A percentile compares a stretch with the other conserved stretches of the same genome.
These are phyloP conservation scores for Drosophila percnosoma DNA, from an alignment of 2,888 invertebrate genomes.

Conservation along the genomic window DNA sequence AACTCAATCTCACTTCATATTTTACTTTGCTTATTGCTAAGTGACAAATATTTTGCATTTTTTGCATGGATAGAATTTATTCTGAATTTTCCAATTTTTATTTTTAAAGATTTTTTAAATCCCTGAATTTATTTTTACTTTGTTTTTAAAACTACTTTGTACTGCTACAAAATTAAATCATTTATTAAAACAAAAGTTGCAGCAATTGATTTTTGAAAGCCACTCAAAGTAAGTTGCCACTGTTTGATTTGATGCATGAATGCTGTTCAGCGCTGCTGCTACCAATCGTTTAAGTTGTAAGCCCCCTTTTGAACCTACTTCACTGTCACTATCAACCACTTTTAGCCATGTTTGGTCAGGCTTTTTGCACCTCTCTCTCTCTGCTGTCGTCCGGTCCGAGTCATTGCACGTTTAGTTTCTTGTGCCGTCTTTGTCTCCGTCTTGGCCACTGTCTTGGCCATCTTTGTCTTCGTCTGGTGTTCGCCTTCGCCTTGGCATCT, in stretches of 20 bases:
- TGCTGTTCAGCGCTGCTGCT: background rate
- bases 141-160: background rate
- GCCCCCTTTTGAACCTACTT: slow-evolving; percentile 21
- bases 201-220: background rate
- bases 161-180: background rate
- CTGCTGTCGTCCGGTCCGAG: slow-evolving; percentile 6
- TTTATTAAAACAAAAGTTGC: background rate
- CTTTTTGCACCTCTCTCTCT: slow-evolving; percentile 62
- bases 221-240: background rate
- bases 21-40: background rate
- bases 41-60: background rate
- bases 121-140: background rate
- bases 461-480: slow-evolving; percentile 48
- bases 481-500: slow-evolving; percentile 69
- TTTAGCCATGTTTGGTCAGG: slow-evolving; percentile 74
- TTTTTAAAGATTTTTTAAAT: background rate
- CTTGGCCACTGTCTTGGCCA: slow-evolving; percentile 19
- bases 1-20: background rate
- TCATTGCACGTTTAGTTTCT: slow-evolving; percentile 71
- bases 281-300: slow-evolving; percentile 7
- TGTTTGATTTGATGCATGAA: background rate
- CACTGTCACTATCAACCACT: slow-evolving; percentile 53
- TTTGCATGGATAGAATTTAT: background rate
- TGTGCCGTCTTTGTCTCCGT: slow-evolving; percentile 45
- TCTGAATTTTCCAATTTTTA: background rate